Base-by-base conservation (phyloP, 1,140 invertebrate genomes). In the Diabrotica undecimpunctata region DNA sequence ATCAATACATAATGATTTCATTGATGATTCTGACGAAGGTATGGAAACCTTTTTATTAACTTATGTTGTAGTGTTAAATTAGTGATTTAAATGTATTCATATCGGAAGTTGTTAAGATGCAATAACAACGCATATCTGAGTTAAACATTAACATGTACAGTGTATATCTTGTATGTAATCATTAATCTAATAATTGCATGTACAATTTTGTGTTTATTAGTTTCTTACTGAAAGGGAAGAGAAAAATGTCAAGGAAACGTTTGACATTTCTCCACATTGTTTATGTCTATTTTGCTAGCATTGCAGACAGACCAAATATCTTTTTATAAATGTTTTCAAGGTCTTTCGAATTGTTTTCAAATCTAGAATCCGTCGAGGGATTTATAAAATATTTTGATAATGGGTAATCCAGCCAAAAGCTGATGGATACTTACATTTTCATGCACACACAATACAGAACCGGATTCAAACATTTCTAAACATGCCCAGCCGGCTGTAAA, bases 11-110 rank as follows among this genome's bases (percentile, higher is more conserved):
- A 70, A 75, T 66, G 73, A 73, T n/a, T 65, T 61, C 62, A 61
- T 69, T 52, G 75, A 78, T 63, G 74, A 75, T 68, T 66, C 69
- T 62, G 75, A 78, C 64, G 71, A 78, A 74, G 76, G 76, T 77
- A 75, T 71, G 76, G 41, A 73, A 57, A 57, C 50, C 54, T 53
- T 54, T 64, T 64, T 66, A 64, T 5, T 64, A 59, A 53, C 61
- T 67, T 64, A 64, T 70, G 61, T 63, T 46, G n/a, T 25, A 25
- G 25, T n/a, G 41, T 46, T 46, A 46, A 46, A 46, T 46, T 46
- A 46, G 8, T 46, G 41, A 46, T 10, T 46, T 46, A 46, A 8
- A n/a, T 46, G 41, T 46, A n/a, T 46, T 10, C 41, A n/a, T 46
- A 46, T 8, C n/a, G 3, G 4, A n/a, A 46, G n/a, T 25, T 25